Evolutionary conservation across 1,140 invertebrate genomes (phyloP).

Genomic region (Drosophila arawakana): DNA sequence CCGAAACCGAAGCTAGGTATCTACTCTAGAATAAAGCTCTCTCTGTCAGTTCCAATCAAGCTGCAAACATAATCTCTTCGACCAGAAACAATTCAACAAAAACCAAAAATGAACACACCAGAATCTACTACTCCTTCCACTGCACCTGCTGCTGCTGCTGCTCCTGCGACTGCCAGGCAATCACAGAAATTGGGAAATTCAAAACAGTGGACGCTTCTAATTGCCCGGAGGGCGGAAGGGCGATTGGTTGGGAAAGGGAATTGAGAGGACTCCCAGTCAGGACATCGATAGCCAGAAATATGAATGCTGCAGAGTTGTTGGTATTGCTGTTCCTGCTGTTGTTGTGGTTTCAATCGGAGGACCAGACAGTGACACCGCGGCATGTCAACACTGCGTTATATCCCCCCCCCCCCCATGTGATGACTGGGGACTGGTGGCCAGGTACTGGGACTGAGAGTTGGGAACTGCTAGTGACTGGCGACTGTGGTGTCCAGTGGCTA

Average conservation of each 20-base stretch:
- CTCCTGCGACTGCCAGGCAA: conserved; percentile 16
- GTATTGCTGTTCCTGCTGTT: neutral
- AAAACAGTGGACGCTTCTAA: conserved; percentile 33
- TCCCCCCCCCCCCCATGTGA: conserved; percentile 4
- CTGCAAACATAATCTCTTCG: conserved; percentile 20
- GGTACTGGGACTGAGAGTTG: neutral
- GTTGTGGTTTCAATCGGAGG: conserved; percentile 11
- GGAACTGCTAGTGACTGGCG: neutral
- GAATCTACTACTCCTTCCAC: neutral
- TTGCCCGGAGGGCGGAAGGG: conserved; percentile 23
- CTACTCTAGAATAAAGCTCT: neutral
- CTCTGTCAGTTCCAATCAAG: conserved; percentile 9
- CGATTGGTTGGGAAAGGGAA: neutral
- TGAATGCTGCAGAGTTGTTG: conserved; percentile 16
- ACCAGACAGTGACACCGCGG: conserved; percentile 31
- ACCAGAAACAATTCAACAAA: conserved; percentile 36
- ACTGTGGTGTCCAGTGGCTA: neutral
- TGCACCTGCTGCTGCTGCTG: neutral
- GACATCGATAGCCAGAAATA: conserved; percentile 41
- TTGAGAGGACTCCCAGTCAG: conserved; percentile 1
- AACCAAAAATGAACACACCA: conserved; percentile 22
- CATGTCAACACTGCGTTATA: conserved; percentile 52
- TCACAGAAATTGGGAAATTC: conserved; percentile 45
- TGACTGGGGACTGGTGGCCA: conserved; percentile 13
- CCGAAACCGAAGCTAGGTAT: neutral